phyloP scores from a whole-genome alignment of 2,113 vertebrate genomes.

The Indicator indicator region DNA sequence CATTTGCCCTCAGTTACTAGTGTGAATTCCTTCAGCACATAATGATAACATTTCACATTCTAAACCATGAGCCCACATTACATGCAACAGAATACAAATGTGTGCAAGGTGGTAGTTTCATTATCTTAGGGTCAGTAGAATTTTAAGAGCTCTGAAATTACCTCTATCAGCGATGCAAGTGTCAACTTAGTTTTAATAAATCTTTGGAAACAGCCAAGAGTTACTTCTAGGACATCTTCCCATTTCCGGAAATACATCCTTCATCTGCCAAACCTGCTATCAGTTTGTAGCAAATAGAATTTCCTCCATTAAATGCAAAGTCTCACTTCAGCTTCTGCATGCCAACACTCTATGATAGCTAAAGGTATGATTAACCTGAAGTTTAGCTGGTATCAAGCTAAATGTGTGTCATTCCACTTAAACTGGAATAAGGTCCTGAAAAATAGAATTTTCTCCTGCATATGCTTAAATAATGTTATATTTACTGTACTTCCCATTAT shows the following conservation, averaged over 20 bases:
- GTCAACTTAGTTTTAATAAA: slow-evolving; percentile 82
- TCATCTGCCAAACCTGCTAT: slow-evolving; percentile 73
- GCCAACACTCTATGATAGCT: slow-evolving; percentile 63
- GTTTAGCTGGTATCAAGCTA: slow-evolving; percentile 55
- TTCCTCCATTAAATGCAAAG: slow-evolving; percentile 69
- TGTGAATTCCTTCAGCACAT: slow-evolving; percentile 71
- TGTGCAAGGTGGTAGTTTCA: slow-evolving; percentile 74
- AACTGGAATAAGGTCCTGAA: slow-evolving; percentile 36
- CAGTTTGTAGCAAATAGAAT: slow-evolving; percentile 72
- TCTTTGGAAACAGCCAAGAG: slow-evolving; percentile 73
- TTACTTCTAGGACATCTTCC: slow-evolving; percentile 79
- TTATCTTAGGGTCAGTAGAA: slow-evolving; percentile 83
- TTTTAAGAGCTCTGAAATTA: slow-evolving; percentile 81
- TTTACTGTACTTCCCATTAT: slow-evolving; percentile 25
- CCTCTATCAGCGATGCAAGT: slow-evolving; percentile 78
- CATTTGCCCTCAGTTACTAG: slow-evolving; percentile 70
- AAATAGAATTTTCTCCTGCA: slow-evolving; percentile 23
- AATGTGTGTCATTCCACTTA: slow-evolving; percentile 47
- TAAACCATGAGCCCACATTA: slow-evolving; percentile 44
- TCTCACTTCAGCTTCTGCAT: slow-evolving; percentile 37
- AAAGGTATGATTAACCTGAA: slow-evolving; percentile 72
- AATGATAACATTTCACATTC: slow-evolving; percentile 79
- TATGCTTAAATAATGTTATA: background rate
- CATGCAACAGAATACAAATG: slow-evolving; percentile 78
- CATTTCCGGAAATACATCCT: slow-evolving; percentile 78